Evolutionary conservation across 2,113 vertebrate genomes (phyloP).

Genomic region (Onychostruthus taczanowskii): DNA sequence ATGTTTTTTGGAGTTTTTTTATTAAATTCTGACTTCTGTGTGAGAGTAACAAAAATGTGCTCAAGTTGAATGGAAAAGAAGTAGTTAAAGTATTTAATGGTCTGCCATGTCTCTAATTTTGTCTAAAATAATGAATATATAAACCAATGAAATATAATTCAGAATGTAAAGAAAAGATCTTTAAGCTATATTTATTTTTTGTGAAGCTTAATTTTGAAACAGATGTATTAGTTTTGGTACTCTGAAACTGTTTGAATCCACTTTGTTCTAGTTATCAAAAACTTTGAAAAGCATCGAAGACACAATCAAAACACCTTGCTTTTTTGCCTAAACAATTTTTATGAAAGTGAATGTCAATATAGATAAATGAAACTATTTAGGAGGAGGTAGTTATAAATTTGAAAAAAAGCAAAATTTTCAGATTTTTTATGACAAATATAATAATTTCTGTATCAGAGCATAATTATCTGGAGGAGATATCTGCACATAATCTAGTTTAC

Average conservation of each 20-base stretch:
- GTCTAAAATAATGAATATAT: background rate
- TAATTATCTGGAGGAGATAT: background rate
- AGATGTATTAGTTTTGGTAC: background rate
- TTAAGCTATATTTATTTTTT: background rate
- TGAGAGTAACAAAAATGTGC: background rate
- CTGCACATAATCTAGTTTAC: background rate
- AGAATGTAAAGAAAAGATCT: background rate
- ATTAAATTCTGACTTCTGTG: background rate
- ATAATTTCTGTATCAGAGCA: background rate
- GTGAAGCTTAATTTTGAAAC: background rate
- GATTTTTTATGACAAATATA: background rate
- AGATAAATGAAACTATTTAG: background rate
- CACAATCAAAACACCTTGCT: background rate
- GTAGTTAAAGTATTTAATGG: background rate
- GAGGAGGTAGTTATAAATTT: background rate
- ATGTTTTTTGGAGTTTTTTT: too few relatives aligned
- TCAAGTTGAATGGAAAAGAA: background rate
- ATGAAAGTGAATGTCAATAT: background rate
- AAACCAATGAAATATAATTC: background rate
- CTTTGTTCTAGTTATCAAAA: background rate
- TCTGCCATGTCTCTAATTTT: background rate
- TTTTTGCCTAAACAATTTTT: background rate
- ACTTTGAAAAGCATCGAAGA: background rate
- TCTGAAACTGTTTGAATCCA: background rate
- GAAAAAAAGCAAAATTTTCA: background rate